Conservation (phyloP, 1,140 invertebrate species). For the Drosophila sturtevanti region DNA sequence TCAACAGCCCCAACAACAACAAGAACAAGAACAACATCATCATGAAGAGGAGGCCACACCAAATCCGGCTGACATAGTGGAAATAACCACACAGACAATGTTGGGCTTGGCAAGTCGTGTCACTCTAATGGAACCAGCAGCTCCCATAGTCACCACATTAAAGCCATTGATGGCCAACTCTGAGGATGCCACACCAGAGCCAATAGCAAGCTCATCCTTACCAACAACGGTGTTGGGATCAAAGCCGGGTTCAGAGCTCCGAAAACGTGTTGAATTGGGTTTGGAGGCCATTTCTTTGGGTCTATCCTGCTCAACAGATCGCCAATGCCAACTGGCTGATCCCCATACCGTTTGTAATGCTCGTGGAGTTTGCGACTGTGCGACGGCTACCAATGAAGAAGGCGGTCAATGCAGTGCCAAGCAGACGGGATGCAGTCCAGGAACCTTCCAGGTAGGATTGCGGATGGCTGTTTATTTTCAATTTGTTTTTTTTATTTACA, state of each 20-base stretch:
- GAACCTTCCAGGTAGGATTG: constrained; percentile 93
- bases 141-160: constrained; percentile 73
- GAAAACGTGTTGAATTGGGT: constrained; percentile 83
- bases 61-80: constrained; percentile 71
- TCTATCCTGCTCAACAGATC: constrained; percentile 88
- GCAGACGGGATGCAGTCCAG: constrained; percentile 89
- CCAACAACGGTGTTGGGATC: constrained; percentile 26
- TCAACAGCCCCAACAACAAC: not conserved
- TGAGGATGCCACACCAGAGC: constrained; percentile 57
- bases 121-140: constrained; percentile 83
- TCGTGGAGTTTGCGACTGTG: constrained; percentile 91
- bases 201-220: constrained; percentile 19
- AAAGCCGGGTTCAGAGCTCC: constrained; percentile 58
- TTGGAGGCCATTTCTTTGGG: constrained; percentile 89
- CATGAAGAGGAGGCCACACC: constrained; percentile 66
- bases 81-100: constrained; percentile 82
- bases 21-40: constrained; percentile 5
- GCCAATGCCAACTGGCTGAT: constrained; percentile 92
- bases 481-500: too few species aligned
- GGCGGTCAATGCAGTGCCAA: constrained; percentile 87
- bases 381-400: constrained; percentile 75
- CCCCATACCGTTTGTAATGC: constrained; percentile 89
- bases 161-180: constrained; percentile 61
- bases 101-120: constrained; percentile 80
- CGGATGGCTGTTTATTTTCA: too few species aligned